Evolutionary conservation across 2,113 vertebrate species (phyloP).

Genomic region (Meleagris gallopavo): DNA sequence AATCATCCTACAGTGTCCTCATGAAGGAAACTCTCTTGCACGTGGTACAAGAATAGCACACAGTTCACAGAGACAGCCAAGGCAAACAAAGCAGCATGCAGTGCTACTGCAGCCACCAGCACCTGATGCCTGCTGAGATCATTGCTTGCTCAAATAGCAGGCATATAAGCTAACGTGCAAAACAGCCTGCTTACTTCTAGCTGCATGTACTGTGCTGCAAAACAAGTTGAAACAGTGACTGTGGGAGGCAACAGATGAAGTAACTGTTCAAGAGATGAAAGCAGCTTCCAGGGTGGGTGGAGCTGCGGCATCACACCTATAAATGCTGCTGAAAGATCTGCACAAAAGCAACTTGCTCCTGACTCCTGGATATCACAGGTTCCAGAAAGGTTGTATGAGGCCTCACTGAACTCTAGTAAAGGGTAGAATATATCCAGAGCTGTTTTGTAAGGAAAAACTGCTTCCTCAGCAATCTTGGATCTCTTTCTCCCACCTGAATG

Average conservation of each 20-base stretch:
- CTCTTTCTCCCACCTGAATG: not conserved
- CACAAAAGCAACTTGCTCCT: not conserved
- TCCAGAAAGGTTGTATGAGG: not conserved
- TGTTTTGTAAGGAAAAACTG: not conserved
- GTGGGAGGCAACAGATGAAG: not conserved
- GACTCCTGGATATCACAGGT: not conserved
- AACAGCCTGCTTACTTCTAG: not conserved
- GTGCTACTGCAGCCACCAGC: not conserved
- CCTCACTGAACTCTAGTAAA: not conserved
- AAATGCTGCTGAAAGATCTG: not conserved
- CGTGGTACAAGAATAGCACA: too few species aligned
- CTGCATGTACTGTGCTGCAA: fast-evolving
- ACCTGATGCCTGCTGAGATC: not conserved
- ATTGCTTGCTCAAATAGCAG: not conserved
- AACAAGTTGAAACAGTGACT: not conserved
- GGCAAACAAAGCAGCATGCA: not conserved
- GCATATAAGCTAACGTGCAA: not conserved
- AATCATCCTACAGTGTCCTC: not conserved
- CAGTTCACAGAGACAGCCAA: not conserved
- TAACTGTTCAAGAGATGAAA: not conserved
- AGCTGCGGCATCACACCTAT: not conserved
- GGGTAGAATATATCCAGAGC: not conserved
- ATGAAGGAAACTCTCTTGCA: not conserved
- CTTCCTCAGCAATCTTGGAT: not conserved
- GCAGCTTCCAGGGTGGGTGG: not conserved